Evolutionary conservation across 2,888 invertebrate genomes (phyloP), one percentile per base, ranked within the genome.

Genomic region (Rhingia rostrata): DNA sequence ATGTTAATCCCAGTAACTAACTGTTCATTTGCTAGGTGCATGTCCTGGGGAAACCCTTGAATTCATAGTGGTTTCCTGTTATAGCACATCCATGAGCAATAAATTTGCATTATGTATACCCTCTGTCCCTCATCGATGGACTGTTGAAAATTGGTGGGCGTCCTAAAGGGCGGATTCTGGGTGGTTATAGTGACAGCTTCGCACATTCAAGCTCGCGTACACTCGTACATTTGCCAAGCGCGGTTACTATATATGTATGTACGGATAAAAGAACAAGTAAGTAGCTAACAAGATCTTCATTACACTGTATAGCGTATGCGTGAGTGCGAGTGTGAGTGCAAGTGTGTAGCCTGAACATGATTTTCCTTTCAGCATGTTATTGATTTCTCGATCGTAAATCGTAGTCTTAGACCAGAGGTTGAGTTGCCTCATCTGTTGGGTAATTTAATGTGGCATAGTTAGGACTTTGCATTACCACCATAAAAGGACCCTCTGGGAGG

Each of bases 301-400:
- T 61, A 14, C 6, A 22, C 37, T 6, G n/a, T 5, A n/a, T 33
- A 4, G 7, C 5, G 6, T 49, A 2, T 22, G 22, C 22, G 41
- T 41, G 41, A 10, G 6, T 41, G 3, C 4, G 22, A 9, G 30
- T 41, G 3, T 5, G 22, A 9, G 30, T 49, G 7, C 30, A 51
- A 32, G 60, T 54, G 22, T 61, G 56, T 69, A 22, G 69, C 75
- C 9, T 66, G 45, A 51, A 83, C 83, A 83, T 69, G 83, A 45
- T 58, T 79, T 83, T 73, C 79, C 83, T 83, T 83, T 83, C 79
- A 83, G 63, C 63, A 60, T 73, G 74, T 60, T 79, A 69, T 58
- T 69, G 78, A 64, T 63, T 33, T 51, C 56, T 58, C 45, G 58
- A 69, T 79, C 73, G 79, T 83, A 83, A 83, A 73, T 83, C 67